These are phyloP conservation scores for Spea hammondii DNA, from an alignment of 2,797 vertebrate genomes.

Conservation along the genomic window DNA sequence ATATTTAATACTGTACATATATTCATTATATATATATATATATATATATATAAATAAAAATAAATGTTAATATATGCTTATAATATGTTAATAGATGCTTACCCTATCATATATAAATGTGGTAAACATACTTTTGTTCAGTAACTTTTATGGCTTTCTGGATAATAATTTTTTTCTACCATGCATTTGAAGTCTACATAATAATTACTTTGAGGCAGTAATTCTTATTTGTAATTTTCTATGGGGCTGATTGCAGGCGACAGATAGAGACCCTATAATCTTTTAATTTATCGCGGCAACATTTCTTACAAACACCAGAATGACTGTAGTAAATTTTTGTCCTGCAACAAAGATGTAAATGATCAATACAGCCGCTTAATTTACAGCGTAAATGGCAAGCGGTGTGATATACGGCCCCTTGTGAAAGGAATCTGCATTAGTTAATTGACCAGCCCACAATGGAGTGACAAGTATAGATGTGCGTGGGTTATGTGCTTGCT, in stretches of 20 bases:
- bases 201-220: constrained; percentile 50
- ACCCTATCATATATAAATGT: too few relatives aligned
- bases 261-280: constrained; percentile 28
- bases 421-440: constrained; percentile 52
- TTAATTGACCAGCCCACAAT: constrained; percentile 58
- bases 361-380: constrained; percentile 58
- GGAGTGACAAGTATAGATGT: constrained; percentile 25
- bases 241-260: constrained; percentile 50
- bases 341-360: constrained; percentile 57
- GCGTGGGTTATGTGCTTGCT: constrained; percentile 16
- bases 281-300: constrained; percentile 51
- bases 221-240: constrained; percentile 60
- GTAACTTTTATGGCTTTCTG: constrained; percentile 35
- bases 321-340: constrained; percentile 45
- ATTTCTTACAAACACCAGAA: constrained; percentile 38
- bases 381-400: constrained; percentile 55
- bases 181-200: constrained; percentile 51
- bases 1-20: too few relatives aligned
- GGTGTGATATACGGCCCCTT: constrained; percentile 55
- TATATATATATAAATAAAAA: too few relatives aligned
- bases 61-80: too few relatives aligned
- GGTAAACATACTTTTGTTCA: background rate
- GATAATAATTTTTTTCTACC: constrained; percentile 33
- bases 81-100: too few relatives aligned
- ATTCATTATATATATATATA: too few relatives aligned